Evolutionary conservation across 2,113 vertebrate genomes (phyloP), one percentile per base, ranked within the genome.

Genomic region (Elachura formosa): DNA sequence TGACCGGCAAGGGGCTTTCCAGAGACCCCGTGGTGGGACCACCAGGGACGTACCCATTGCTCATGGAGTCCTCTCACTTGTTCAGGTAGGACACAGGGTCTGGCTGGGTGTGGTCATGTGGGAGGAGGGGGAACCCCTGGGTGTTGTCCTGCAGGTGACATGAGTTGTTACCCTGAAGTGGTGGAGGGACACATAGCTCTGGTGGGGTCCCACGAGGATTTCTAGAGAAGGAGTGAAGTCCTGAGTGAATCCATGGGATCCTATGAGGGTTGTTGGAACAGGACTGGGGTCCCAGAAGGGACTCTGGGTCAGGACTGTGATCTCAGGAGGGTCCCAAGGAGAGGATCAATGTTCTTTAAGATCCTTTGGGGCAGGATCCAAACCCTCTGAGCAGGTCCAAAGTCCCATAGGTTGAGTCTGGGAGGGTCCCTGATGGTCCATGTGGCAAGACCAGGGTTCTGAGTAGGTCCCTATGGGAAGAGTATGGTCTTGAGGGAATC

Each of bases 1-100:
- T 0, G 92, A 96, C 52, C 55, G 94, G 13, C 94, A 94, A 29
- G 92, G 90, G 1, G 77, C 87, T 8, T 49, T 96, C 33, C 63
- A 43, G 23, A 89, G 62, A 38, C 54, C 63, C 26, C 71, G 7
- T 8, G 63, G 43, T 23, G 95, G 84, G 5, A 73, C 20, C 40
- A 3, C 23, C 84, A 52, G 58, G 71, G 89, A 96, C 0, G 2
- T 34, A 26, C 40, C 89, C 19, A 1, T 46, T 62, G 5, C 40
- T 67, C 49, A 5, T 5, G 84, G 80, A 31, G 31, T 79, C 40
- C 67, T 83, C 33, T 62, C 67, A 1, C 17, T 78, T 58, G 49
- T 71, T 55, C 92, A 96, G 95, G 95, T 94, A 90, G 40, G 92
- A 58, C 5, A 2, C 0, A 0, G 46, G 73, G 6, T 86, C 54